These are phyloP conservation scores for Dromaius novaehollandiae DNA, from an alignment of 2,113 vertebrate species.

Conservation along the genomic window DNA sequence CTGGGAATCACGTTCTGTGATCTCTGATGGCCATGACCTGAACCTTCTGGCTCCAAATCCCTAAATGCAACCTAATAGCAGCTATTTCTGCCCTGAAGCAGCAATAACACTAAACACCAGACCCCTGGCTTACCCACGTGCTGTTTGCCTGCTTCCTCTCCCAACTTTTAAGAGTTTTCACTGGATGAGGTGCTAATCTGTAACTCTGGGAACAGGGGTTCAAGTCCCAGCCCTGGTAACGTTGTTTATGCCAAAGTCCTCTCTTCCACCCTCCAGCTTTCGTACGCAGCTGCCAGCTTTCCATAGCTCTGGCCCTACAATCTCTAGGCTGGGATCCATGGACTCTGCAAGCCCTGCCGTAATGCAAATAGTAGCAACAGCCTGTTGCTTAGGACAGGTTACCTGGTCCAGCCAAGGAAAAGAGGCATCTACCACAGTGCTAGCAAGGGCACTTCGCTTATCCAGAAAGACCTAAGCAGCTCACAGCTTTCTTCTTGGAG, in stretches of 20 bases:
- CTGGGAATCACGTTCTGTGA: too few relatives aligned
- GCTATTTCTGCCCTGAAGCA: conserved; percentile 47
- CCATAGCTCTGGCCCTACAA: not conserved
- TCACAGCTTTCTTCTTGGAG: not conserved
- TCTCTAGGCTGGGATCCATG: not conserved
- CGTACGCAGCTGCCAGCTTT: not conserved
- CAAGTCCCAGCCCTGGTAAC: not conserved
- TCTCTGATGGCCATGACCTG: not conserved
- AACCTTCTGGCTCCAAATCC: conserved; percentile 18
- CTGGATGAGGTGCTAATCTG: not conserved
- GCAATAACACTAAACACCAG: not conserved
- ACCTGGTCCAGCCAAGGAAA: fast-evolving
- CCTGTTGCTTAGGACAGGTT: not conserved
- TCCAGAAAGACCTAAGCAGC: not conserved
- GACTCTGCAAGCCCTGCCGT: not conserved
- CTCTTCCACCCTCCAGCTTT: not conserved
- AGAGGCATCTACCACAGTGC: not conserved
- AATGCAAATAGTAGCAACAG: not conserved
- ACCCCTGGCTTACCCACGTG: not conserved
- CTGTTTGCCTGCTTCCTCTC: not conserved
- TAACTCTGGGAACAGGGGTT: not conserved
- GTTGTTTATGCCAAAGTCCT: not conserved
- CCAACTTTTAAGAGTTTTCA: not conserved
- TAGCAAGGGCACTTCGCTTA: not conserved
- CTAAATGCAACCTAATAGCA: conserved; percentile 38